Evolutionary conservation across 2,888 invertebrate genomes (phyloP).

Genomic region (Bedellia somnulentella): DNA sequence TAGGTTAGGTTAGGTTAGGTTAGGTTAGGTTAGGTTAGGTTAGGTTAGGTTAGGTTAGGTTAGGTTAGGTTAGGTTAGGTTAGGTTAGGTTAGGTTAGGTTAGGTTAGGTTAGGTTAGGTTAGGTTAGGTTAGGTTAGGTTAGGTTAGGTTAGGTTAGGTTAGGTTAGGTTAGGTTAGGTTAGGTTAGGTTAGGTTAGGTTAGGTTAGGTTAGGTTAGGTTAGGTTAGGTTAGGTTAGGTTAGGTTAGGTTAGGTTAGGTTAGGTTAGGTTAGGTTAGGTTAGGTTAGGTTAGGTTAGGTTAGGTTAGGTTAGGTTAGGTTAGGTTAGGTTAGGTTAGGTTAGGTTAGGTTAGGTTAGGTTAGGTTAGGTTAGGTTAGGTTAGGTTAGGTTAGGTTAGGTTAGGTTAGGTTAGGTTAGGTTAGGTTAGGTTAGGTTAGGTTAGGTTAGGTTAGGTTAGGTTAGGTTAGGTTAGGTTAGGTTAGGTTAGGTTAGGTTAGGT

Average conservation of each 20-base stretch:
- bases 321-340: conserved; percentile 6
- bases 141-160: conserved; percentile 9
- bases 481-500: conserved; percentile 9
- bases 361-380: conserved; percentile 8
- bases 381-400: background rate
- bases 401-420: background rate
- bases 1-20: conserved; percentile 7
- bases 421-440: background rate
- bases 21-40: conserved; percentile 8
- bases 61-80: conserved; percentile 11
- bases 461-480: conserved; percentile 1
- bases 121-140: conserved; percentile 8
- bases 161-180: conserved; percentile 9
- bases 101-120: conserved; percentile 9
- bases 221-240: conserved; percentile 5
- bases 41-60: conserved; percentile 9
- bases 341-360: conserved; percentile 8
- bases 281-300: conserved; percentile 2
- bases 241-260: conserved; percentile 5
- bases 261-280: conserved; percentile 4
- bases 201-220: conserved; percentile 8
- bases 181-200: conserved; percentile 8
- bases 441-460: conserved; percentile 1
- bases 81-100: conserved; percentile 12
- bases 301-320: conserved; percentile 5